phyloP scores from a whole-genome alignment of 2,888 invertebrate species.

The Caenorhabditis sp. region DNA sequence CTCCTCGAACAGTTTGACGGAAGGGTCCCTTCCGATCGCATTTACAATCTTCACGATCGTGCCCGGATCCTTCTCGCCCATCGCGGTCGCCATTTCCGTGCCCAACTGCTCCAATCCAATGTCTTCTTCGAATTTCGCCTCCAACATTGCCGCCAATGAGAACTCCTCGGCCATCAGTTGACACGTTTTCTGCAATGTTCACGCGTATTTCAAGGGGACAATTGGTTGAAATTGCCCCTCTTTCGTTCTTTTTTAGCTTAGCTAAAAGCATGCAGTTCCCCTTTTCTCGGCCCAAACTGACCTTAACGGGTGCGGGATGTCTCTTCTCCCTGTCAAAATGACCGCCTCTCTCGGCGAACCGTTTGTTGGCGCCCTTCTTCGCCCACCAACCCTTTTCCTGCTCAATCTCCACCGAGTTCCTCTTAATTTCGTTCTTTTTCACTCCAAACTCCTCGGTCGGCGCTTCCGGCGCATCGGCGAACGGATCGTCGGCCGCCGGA shows the following conservation, averaged over 20 bases:
- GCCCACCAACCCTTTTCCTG: constrained; percentile 36
- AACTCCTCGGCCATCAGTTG: constrained; percentile 49
- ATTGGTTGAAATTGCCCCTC: no score
- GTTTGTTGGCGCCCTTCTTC: constrained; percentile 24
- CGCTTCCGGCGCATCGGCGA: constrained; percentile 61
- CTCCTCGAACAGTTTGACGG: constrained; percentile 69
- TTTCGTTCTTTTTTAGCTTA: no score
- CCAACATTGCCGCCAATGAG: constrained; percentile 51
- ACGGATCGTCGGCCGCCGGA: constrained; percentile 64
- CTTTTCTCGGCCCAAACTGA: no score
- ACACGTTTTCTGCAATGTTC: constrained; percentile 16
- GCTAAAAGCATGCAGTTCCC: no score
- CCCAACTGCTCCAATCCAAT: constrained; percentile 55
- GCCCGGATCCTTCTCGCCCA: constrained; percentile 67
- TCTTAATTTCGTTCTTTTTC: constrained; percentile 37
- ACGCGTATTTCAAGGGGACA: neutral
- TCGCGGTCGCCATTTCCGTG: constrained; percentile 51
- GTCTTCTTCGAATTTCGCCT: constrained; percentile 42
- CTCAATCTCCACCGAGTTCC: neutral
- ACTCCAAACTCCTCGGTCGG: constrained; percentile 62
- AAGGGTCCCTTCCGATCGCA: constrained; percentile 62
- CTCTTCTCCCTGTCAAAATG: neutral
- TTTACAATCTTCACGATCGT: constrained; percentile 67
- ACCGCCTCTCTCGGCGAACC: neutral
- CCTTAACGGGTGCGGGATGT: neutral